Conservation (phyloP, 2,113 vertebrate genomes). For the Heloderma charlesbogerti region DNA sequence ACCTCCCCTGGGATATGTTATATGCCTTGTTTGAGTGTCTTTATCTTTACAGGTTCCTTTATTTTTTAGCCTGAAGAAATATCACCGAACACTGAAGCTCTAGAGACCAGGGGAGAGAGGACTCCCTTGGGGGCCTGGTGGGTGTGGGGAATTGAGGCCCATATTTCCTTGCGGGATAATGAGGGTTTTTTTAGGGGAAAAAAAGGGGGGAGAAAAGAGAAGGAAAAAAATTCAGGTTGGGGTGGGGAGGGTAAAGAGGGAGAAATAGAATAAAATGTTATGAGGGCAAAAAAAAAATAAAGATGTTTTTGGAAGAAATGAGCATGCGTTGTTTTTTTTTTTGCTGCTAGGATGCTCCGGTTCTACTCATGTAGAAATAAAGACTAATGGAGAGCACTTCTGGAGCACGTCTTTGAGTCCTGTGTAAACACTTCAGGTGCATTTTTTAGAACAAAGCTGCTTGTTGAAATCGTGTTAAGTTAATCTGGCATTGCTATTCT, state of each 20-base stretch:
- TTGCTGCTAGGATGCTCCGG: not conserved
- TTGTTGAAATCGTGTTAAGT: no score
- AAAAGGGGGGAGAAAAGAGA: not conserved
- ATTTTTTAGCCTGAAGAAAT: conserved; percentile 42
- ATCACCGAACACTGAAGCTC: conserved; percentile 48
- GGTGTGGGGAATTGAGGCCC: not conserved
- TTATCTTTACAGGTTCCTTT: conserved; percentile 54
- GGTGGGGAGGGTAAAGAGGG: not conserved
- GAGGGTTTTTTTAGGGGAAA: not conserved
- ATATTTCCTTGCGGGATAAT: not conserved
- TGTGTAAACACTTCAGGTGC: no score
- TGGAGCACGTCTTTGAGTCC: no score
- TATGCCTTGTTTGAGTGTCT: conserved; percentile 56
- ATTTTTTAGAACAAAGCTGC: no score
- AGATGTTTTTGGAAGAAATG: conserved; percentile 43
- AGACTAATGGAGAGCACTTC: no score
- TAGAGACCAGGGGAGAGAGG: conserved; percentile 21
- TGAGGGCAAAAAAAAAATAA: conserved; percentile 32
- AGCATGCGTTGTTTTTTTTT: not conserved
- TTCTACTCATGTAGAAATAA: not conserved
- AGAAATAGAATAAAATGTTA: conserved; percentile 30
- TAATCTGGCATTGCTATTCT: no score
- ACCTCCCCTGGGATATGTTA: conserved; percentile 27
- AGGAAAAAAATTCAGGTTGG: not conserved
- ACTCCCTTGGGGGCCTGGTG: not conserved